Conservation (phyloP, 2,888 invertebrate species). For the Drosophila macrospina region DNA sequence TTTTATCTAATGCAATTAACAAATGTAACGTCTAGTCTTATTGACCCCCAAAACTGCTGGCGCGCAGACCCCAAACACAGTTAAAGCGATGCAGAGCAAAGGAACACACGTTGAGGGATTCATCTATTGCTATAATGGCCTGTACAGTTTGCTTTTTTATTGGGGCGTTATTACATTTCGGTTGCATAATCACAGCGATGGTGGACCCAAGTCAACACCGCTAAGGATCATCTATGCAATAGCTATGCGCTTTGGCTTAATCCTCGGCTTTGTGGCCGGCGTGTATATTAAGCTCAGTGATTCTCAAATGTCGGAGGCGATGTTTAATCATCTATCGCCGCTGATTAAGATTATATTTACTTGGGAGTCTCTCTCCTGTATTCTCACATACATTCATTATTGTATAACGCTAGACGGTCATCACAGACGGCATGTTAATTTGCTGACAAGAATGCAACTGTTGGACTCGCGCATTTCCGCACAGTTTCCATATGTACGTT, state of each 20-base stretch:
- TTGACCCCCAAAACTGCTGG: not conserved
- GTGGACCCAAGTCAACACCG: constrained; percentile 44
- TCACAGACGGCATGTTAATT: constrained; percentile 57
- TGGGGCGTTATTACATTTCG: constrained; percentile 69
- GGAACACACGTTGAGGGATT: constrained; percentile 37
- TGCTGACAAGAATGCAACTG: constrained; percentile 61
- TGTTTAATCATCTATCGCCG: constrained; percentile 68
- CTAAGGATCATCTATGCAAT: constrained; percentile 37
- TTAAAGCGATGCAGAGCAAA: constrained; percentile 21
- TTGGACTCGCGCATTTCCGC: constrained; percentile 66
- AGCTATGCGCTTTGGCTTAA: constrained; percentile 32
- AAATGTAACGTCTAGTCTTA: not conserved
- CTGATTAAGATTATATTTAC: constrained; percentile 67
- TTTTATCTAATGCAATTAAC: constrained; percentile 39
- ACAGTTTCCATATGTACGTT: constrained; percentile 67
- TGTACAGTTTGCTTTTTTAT: constrained; percentile 66
- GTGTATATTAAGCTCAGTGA: constrained; percentile 61
- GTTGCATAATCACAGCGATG: constrained; percentile 33
- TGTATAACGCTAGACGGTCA: constrained; percentile 63
- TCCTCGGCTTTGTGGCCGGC: constrained; percentile 61
- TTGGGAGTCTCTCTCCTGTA: constrained; percentile 67
- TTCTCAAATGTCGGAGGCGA: constrained; percentile 57
- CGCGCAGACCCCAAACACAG: not conserved
- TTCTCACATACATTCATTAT: constrained; percentile 55
- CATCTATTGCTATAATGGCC: constrained; percentile 64